Evolutionary conservation across 2,113 vertebrate genomes (phyloP).

Genomic region (Dissostichus mawsoni): DNA sequence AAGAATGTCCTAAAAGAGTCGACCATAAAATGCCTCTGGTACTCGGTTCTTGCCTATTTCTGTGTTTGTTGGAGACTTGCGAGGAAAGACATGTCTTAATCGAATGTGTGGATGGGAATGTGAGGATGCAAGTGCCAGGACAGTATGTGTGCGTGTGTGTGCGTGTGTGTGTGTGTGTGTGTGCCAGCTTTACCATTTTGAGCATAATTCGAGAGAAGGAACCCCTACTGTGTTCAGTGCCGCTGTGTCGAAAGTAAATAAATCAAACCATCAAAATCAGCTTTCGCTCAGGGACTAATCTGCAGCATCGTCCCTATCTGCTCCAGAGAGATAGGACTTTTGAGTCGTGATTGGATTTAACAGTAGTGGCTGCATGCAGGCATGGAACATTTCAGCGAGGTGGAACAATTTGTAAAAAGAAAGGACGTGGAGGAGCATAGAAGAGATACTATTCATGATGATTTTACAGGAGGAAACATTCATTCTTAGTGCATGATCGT

Average conservation of each 20-base stretch:
- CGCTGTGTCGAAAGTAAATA: conserved; percentile 31
- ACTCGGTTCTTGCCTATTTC: too few species aligned
- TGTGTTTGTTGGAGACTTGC: too few species aligned
- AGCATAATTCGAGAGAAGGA: conserved; percentile 3
- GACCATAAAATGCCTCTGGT: too few species aligned
- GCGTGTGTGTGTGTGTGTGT: neutral
- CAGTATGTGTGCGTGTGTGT: too few species aligned
- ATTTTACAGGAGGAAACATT: neutral
- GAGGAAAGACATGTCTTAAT: too few species aligned
- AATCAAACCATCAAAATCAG: conserved; percentile 42
- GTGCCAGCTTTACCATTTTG: conserved; percentile 1
- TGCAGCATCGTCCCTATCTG: conserved; percentile 33
- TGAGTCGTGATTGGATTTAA: conserved; percentile 29
- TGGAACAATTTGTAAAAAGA: neutral
- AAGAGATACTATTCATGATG: neutral
- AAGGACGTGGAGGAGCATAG: neutral
- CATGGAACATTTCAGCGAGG: neutral
- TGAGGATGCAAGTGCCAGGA: too few species aligned
- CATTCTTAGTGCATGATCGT: conserved; percentile 14
- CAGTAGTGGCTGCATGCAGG: conserved; percentile 10
- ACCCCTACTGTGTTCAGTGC: conserved; percentile 18
- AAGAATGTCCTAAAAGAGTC: too few species aligned
- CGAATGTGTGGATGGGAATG: too few species aligned
- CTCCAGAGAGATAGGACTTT: conserved; percentile 25
- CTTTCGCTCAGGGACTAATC: conserved; percentile 28